Evolutionary conservation across 2,797 vertebrate genomes (phyloP).

Genomic region (Rallus crepitans): DNA sequence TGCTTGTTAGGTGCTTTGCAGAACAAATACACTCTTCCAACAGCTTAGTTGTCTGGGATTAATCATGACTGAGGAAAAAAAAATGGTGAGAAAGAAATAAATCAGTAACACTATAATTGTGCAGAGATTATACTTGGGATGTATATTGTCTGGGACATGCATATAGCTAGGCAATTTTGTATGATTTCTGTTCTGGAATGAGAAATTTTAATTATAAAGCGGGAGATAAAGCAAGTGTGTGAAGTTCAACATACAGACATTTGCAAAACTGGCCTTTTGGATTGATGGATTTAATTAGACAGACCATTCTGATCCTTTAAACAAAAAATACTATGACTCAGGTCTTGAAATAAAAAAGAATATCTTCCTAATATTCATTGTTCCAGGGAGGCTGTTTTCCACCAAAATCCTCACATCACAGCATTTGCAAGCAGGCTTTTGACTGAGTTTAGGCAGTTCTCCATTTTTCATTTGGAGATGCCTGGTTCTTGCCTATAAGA

Average conservation of each 20-base stretch:
- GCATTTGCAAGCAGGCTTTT: not conserved
- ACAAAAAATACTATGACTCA: not conserved
- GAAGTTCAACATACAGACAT: not conserved
- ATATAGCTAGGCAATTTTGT: not conserved
- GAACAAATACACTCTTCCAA: not conserved
- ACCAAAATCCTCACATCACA: not conserved
- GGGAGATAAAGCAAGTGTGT: not conserved
- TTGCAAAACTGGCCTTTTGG: not conserved
- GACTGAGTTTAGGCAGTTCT: not conserved
- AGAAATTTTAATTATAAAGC: not conserved
- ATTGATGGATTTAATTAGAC: not conserved
- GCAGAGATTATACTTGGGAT: not conserved
- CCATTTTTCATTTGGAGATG: not conserved
- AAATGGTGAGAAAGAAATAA: not conserved
- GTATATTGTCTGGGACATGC: not conserved
- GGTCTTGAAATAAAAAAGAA: not conserved
- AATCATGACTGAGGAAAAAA: not conserved
- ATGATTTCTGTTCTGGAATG: not conserved
- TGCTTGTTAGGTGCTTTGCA: constrained; percentile 19
- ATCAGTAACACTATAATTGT: not conserved
- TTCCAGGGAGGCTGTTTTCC: not conserved
- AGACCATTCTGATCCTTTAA: not conserved
- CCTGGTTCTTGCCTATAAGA: not conserved
- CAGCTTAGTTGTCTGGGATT: not conserved
- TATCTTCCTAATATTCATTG: not conserved